A percentile compares a stretch with the other conserved stretches of the same genome.
phyloP scores from a whole-genome alignment of 2,888 invertebrate genomes.

The Tubulanus polymorphus region DNA sequence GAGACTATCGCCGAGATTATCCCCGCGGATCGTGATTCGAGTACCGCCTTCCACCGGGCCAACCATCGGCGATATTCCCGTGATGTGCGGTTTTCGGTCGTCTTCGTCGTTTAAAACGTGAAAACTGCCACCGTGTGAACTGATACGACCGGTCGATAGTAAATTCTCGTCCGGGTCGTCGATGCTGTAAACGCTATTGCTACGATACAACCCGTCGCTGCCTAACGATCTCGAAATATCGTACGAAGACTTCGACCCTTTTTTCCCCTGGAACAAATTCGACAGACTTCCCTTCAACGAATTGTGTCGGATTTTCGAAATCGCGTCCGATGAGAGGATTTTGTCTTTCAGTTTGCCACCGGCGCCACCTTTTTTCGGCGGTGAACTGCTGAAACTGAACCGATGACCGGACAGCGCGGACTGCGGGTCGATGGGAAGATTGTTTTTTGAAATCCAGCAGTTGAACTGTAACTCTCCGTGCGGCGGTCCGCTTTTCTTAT shows the following conservation, averaged over 20 bases:
- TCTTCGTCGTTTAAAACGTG: neutral
- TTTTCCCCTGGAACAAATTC: neutral
- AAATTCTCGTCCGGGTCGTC: slow-evolving; percentile 13
- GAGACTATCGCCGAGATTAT: slow-evolving; percentile 40
- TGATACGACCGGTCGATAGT: slow-evolving; percentile 24
- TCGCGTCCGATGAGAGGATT: neutral
- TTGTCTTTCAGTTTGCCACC: neutral
- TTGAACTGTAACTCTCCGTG: slow-evolving; percentile 43
- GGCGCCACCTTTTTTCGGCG: slow-evolving; percentile 18
- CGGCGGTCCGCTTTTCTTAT: slow-evolving; percentile 46
- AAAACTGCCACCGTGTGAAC: neutral
- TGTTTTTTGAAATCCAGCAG: slow-evolving; percentile 42
- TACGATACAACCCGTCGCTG: neutral
- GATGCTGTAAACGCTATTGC: neutral
- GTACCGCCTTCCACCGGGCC: slow-evolving; percentile 41
- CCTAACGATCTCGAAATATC: neutral
- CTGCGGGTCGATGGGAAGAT: slow-evolving; percentile 11
- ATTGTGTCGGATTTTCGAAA: neutral
- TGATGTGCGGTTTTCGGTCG: slow-evolving; percentile 32
- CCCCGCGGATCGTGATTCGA: slow-evolving; percentile 38
- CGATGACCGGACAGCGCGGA: slow-evolving; percentile 15
- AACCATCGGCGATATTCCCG: slow-evolving; percentile 35
- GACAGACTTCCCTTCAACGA: neutral
- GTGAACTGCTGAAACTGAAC: slow-evolving; percentile 20
- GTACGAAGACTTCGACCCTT: neutral